Base-by-base conservation (phyloP, 2,113 vertebrate species). In the Malurus alboscapulatus region DNA sequence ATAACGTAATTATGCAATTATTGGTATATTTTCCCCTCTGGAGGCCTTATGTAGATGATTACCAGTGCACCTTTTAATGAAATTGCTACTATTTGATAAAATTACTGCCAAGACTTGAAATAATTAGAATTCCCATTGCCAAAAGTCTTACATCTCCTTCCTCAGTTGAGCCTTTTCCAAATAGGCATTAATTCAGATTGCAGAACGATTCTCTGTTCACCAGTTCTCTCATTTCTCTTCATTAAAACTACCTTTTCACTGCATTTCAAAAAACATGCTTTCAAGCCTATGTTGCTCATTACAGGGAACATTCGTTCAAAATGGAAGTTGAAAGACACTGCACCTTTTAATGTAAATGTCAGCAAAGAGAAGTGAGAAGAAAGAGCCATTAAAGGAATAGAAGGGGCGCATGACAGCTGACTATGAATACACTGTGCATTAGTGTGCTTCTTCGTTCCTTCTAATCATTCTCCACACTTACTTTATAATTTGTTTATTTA, bases 61-160 rank as follows among this genome's bases (percentile, higher is more conserved):
- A 96, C 83, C 75, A 76, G 92, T 90, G 85, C 83, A 96, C 96
- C 95, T 97, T 97, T 92, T 94, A 97, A 97, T 97, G 94, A 96
- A 97, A 97, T 87, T 97, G 97, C 88, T 96, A 91, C 94, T 90
- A 96, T 97, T 97, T 95, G 93, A 96, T 97, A 95, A 97, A 97
- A 96, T 72, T 84, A 45, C 92, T 97, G 91, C 96, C 95, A 97
- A 92, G 87, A 65, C 84, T 97, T 96, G 95, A 97, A 96, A 96
- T 97, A 96, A 96, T 98, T 97, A 96, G 96, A 91, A 97, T 97
- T 94, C 3, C 3, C 88, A 74, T 95, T 97, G 96, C 94, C 92
- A 96, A 84, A 97, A 97, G 95, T 96, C 94, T 73, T 61, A 48
- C 68, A 94, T 96, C 95, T 96, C 88, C 90, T 97, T 96, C 80